Evolutionary conservation across 2,888 invertebrate genomes (phyloP), one percentile per base, ranked within the genome.

Genomic region (Pterobdella sp.): DNA sequence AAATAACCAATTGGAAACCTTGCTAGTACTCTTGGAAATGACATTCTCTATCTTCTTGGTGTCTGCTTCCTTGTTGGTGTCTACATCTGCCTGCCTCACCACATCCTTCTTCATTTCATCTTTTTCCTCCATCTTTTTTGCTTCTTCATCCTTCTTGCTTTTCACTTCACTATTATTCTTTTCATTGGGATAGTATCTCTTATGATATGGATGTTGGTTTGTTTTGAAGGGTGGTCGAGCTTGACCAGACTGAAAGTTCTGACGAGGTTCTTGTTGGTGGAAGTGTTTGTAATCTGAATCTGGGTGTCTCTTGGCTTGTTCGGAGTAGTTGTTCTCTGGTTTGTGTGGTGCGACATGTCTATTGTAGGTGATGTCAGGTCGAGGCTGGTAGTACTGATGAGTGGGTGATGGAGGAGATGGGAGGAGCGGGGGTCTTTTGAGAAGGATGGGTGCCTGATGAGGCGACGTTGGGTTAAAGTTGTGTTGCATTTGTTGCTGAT

Each of bases 341-440:
- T 72, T 66, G 49, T 72, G 69, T 34, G 72, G 74, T 75, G 80
- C 80, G 3, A 76, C 81, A 81, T 76, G 81, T 81, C 29, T 26
- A 93, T 93, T 72, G 93, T 93, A 80, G 93, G 87, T 84, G 91
- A 90, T 70, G 88, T 31, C 26, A 56, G 68, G n/a, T 18, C 89
- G 83, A 91, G 91, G 36, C 32, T 10, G 72, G 65, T 7, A 35
- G 36, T 26, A 68, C 22, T 56, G 31, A 29, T 35, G 72, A 31
- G 34, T 66, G 35, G 66, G 68, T 35, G 31, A 64, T 4, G 69
- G 64, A 34, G 56, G 26, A 42, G 56, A 29, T 35, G 64, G 29
- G 35, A 42, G 70, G 10, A 60, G 26, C 22, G 63, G 64, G 31
- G 66, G 66, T 29, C 35, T 66, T 22, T 34, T 34, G 7, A 29